Evolutionary conservation across 2,888 invertebrate genomes (phyloP).

Genomic region (Nomada ferruginata): DNA sequence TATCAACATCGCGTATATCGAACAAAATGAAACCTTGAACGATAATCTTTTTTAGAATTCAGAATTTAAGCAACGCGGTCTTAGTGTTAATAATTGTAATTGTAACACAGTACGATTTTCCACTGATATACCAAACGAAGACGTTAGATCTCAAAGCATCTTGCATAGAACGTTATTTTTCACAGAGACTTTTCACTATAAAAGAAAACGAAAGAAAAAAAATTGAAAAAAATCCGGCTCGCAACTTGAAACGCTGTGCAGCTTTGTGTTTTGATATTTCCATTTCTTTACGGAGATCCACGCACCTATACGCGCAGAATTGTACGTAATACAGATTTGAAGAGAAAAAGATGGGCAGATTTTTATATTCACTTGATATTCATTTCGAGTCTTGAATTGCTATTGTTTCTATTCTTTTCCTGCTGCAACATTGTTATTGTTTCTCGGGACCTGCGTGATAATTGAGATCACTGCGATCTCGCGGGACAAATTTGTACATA

Average conservation of each 20-base stretch:
- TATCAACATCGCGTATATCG: constrained; percentile 59
- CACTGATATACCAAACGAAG: constrained; percentile 13
- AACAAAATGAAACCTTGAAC: constrained; percentile 23
- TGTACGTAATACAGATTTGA: constrained; percentile 19
- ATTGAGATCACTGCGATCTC: background rate
- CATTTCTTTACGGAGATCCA: background rate
- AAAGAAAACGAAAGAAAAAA: too few species aligned
- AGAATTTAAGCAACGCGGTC: constrained; percentile 24
- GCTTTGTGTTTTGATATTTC: constrained; percentile 25
- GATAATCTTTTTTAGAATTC: constrained; percentile 41
- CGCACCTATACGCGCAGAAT: constrained; percentile 4
- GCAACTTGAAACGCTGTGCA: background rate
- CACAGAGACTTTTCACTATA: background rate
- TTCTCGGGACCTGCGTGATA: constrained; percentile 1
- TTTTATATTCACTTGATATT: background rate
- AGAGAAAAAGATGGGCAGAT: background rate
- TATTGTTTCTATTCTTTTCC: constrained; percentile 6
- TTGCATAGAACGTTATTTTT: constrained; percentile 10
- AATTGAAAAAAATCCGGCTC: too few species aligned
- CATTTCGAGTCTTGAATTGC: background rate
- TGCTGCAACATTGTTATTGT: constrained; percentile 3
- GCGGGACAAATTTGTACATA: constrained; percentile 1
- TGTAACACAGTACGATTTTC: constrained; percentile 23
- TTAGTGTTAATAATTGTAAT: constrained; percentile 26
- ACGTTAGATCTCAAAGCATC: constrained; percentile 10